phyloP scores from a whole-genome alignment of 2,888 invertebrate genomes.

The Drosophila formosana region DNA sequence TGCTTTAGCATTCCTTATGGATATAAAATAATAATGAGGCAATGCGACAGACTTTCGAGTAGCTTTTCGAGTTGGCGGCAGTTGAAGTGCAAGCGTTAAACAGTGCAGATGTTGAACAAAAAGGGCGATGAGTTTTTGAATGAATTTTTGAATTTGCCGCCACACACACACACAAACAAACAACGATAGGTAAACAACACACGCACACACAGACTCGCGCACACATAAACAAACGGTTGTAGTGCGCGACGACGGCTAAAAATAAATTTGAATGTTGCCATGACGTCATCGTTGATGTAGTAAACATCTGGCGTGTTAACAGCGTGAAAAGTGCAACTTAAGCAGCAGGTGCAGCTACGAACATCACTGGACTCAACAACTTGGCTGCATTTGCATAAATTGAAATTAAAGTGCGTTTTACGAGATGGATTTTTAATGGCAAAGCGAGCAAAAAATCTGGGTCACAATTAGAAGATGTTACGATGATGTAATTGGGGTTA shows the following conservation, averaged over 20 bases:
- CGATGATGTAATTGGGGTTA: slow-evolving; percentile 63
- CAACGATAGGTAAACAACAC: slow-evolving; percentile 58
- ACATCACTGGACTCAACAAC: slow-evolving; percentile 4
- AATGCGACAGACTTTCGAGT: background rate
- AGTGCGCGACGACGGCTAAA: slow-evolving; percentile 46
- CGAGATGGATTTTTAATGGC: slow-evolving; percentile 17
- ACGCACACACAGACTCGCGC: slow-evolving; percentile 19
- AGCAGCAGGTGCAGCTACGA: slow-evolving; percentile 20
- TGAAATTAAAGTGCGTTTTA: slow-evolving; percentile 23
- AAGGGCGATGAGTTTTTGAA: slow-evolving; percentile 1
- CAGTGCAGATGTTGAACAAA: slow-evolving; percentile 35
- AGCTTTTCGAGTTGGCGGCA: slow-evolving; percentile 29
- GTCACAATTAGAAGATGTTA: slow-evolving; percentile 21
- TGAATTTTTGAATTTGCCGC: slow-evolving; percentile 32
- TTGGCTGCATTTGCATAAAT: slow-evolving; percentile 31
- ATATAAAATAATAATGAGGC: slow-evolving; percentile 5
- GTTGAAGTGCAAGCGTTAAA: slow-evolving; percentile 49
- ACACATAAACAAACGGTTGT: slow-evolving; percentile 1
- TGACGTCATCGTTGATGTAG: slow-evolving; percentile 72
- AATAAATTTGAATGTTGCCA: slow-evolving; percentile 68
- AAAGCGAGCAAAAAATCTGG: slow-evolving; percentile 11
- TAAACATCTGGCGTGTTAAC: slow-evolving; percentile 75
- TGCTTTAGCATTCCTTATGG: slow-evolving; percentile 60
- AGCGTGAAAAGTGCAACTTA: slow-evolving; percentile 55
- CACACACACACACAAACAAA: slow-evolving; percentile 21